Evolutionary conservation across 2,888 invertebrate species (phyloP).

Genomic region (Calliphora vomitoria): DNA sequence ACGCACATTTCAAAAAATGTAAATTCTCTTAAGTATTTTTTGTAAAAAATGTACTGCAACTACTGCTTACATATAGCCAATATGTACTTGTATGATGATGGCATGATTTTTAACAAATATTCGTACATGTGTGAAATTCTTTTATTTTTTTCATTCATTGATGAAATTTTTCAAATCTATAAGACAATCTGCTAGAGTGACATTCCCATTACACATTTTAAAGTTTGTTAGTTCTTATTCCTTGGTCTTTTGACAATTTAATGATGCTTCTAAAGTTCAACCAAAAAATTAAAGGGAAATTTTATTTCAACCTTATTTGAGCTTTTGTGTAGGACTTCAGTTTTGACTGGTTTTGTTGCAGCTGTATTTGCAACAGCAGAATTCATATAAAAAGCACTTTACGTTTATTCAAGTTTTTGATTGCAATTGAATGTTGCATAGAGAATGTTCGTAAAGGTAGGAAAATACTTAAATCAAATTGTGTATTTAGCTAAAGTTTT

Average conservation of each 20-base stretch:
- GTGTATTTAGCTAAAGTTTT: background rate
- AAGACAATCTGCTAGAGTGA: slow-evolving; percentile 23
- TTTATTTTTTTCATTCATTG: background rate
- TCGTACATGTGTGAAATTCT: background rate
- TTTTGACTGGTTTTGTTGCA: slow-evolving; percentile 15
- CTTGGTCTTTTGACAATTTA: slow-evolving; percentile 39
- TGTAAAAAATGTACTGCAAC: no score
- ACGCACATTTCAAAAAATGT: background rate
- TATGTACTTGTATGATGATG: background rate
- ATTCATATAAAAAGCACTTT: slow-evolving; percentile 20
- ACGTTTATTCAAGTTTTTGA: slow-evolving; percentile 18
- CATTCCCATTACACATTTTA: slow-evolving; percentile 19
- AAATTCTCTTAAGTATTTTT: slow-evolving; percentile 8
- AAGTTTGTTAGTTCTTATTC: slow-evolving; percentile 2
- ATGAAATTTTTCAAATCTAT: background rate
- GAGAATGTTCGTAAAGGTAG: background rate
- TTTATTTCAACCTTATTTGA: background rate
- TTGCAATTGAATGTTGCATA: slow-evolving; percentile 17
- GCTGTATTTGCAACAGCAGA: background rate
- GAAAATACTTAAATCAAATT: slow-evolving; percentile 8
- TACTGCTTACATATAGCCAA: background rate
- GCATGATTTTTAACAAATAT: background rate
- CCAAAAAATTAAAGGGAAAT: background rate
- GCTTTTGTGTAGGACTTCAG: background rate
- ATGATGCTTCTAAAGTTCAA: slow-evolving; percentile 15